A percentile compares a stretch with the other conserved stretches of the same genome.
These are phyloP conservation scores for Sipha maydis DNA, from an alignment of 2,888 invertebrate species.

Conservation along the genomic window DNA sequence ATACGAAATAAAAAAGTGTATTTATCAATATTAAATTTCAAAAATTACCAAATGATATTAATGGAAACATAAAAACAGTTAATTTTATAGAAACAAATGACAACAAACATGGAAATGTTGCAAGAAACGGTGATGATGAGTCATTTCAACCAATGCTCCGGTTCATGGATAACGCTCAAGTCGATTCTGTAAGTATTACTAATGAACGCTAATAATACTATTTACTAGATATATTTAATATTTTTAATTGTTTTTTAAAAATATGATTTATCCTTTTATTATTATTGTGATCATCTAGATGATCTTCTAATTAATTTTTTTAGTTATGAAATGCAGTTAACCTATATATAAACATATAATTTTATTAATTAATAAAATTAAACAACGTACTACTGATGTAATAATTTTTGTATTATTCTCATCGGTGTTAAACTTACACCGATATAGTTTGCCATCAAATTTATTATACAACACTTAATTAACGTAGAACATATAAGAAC, in stretches of 20 bases:
- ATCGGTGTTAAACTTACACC: no score
- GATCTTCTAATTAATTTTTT: not conserved
- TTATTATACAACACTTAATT: no score
- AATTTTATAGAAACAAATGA: constrained; percentile 57
- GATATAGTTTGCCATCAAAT: no score
- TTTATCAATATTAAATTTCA: not conserved
- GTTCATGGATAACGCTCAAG: constrained; percentile 58
- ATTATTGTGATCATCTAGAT: not conserved
- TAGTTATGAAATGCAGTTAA: not conserved
- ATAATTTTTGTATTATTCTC: no score
- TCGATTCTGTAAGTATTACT: constrained; percentile 50
- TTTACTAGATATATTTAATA: not conserved
- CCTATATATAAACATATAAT: not conserved
- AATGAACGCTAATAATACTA: not conserved
- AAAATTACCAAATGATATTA: constrained; percentile 10
- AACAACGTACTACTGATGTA: no score
- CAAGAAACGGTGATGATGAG: constrained; percentile 44
- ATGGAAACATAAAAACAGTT: constrained; percentile 42
- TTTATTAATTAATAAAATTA: no score
- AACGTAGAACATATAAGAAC: no score
- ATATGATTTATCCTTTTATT: not conserved
- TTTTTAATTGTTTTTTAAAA: not conserved
- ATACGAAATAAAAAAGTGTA: no score
- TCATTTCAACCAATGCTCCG: constrained; percentile 58
- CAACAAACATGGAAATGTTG: constrained; percentile 35